A percentile compares a stretch with the other conserved stretches of the same genome.
Evolutionary conservation across 2,797 vertebrate species (phyloP).

Genomic region (Distichodus sexfasciatus): DNA sequence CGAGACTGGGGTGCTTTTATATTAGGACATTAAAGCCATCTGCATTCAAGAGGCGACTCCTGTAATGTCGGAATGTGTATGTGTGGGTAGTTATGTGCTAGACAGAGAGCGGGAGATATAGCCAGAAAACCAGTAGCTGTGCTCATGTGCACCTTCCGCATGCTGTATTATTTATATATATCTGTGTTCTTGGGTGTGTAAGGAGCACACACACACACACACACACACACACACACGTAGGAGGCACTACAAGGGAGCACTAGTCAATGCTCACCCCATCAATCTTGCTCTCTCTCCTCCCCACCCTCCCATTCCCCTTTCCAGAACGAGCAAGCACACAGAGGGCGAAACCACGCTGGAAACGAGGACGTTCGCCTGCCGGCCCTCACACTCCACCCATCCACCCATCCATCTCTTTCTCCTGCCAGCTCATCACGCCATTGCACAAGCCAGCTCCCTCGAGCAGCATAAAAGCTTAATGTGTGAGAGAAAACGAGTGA

Average conservation of each 20-base stretch:
- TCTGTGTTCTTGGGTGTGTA: too few relatives aligned
- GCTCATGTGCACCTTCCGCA: too few relatives aligned
- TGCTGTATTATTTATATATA: too few relatives aligned
- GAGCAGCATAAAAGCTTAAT: conserved; percentile 7
- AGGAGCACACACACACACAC: neutral
- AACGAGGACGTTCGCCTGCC: neutral
- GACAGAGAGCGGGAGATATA: too few relatives aligned
- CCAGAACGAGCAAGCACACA: neutral
- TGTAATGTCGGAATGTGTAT: too few relatives aligned
- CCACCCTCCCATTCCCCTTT: neutral
- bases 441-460: neutral
- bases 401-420: neutral
- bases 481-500: neutral
- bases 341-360: neutral
- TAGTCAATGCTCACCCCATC: conserved; percentile 7
- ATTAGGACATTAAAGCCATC: too few relatives aligned
- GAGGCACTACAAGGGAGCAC: conserved; percentile 33
- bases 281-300: conserved; percentile 37
- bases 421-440: neutral
- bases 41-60: too few relatives aligned
- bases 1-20: too few relatives aligned
- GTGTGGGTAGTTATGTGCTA: too few relatives aligned
- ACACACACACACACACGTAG: neutral
- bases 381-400: neutral
- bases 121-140: too few relatives aligned